Evolutionary conservation across 1,140 invertebrate species (phyloP).

Genomic region (Psilanteris sp.): DNA sequence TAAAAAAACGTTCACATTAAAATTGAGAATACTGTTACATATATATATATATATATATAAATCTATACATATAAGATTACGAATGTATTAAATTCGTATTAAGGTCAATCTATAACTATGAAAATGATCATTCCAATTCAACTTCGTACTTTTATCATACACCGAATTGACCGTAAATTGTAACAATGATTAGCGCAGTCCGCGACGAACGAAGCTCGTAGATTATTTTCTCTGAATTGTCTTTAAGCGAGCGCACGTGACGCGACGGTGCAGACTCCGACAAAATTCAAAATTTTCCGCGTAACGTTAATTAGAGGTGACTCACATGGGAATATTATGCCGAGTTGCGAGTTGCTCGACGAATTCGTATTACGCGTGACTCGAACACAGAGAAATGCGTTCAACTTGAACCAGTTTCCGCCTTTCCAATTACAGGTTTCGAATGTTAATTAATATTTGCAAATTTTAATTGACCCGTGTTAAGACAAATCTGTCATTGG

Average conservation of each 20-base stretch:
- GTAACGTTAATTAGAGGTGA: conserved; percentile 47
- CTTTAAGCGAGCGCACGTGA: conserved; percentile 44
- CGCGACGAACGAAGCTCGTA: conserved; percentile 13
- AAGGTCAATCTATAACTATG: too few species aligned
- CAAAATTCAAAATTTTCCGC: conserved; percentile 28
- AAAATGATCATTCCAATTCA: conserved; percentile 9
- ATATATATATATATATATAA: too few species aligned
- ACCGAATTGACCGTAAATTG: conserved; percentile 16
- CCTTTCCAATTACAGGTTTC: conserved; percentile 34
- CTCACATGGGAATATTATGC: conserved; percentile 33
- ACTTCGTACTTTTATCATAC: conserved; percentile 26
- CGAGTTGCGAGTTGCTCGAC: conserved; percentile 40
- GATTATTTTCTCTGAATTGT: conserved; percentile 47
- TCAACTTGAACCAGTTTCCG: conserved; percentile 47
- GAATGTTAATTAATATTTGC: conserved; percentile 46
- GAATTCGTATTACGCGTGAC: conserved; percentile 24
- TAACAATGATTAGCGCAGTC: too few species aligned
- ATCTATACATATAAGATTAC: too few species aligned
- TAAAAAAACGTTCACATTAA: too few species aligned
- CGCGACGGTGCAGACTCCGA: conserved; percentile 9
- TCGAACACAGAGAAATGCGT: conserved; percentile 22
- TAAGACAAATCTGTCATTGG: conserved; percentile 9
- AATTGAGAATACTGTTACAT: too few species aligned
- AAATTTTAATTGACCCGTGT: conserved; percentile 26
- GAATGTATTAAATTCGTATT: too few species aligned